phyloP scores from a whole-genome alignment of 2,113 vertebrate species.

The Cercocebus atys region DNA sequence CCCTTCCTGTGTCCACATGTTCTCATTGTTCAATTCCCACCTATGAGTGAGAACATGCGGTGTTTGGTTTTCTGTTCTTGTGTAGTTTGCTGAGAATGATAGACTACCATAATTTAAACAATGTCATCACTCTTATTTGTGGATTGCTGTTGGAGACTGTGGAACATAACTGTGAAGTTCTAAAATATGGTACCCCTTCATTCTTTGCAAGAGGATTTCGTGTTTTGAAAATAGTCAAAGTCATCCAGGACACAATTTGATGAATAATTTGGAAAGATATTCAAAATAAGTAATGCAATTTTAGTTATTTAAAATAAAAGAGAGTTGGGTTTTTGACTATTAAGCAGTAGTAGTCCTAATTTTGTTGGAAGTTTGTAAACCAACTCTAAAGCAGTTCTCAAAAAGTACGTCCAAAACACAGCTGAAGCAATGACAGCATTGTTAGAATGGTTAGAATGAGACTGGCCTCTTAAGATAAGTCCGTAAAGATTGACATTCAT shows the following conservation, averaged over 20 bases:
- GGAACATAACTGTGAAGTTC: neutral
- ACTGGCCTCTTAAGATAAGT: neutral
- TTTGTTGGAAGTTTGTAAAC: neutral
- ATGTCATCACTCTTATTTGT: neutral
- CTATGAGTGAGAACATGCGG: no score
- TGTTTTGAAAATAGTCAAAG: neutral
- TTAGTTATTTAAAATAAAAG: neutral
- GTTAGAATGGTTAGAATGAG: neutral
- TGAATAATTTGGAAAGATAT: constrained; percentile 20
- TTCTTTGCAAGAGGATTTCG: neutral
- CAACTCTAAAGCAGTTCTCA: neutral
- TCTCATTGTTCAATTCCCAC: no score
- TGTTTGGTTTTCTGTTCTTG: no score
- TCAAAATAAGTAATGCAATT: neutral
- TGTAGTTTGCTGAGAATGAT: no score
- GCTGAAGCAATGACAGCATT: neutral
- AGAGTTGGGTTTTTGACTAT: neutral
- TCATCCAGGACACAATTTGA: neutral
- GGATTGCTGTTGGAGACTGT: constrained; percentile 3
- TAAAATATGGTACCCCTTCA: neutral
- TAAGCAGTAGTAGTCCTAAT: neutral
- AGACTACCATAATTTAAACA: neutral
- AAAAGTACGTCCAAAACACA: neutral
- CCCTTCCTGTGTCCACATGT: no score
- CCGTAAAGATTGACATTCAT: neutral